phyloP scores from a whole-genome alignment of 2,888 invertebrate species.

The Tetheella fluctuosa region DNA sequence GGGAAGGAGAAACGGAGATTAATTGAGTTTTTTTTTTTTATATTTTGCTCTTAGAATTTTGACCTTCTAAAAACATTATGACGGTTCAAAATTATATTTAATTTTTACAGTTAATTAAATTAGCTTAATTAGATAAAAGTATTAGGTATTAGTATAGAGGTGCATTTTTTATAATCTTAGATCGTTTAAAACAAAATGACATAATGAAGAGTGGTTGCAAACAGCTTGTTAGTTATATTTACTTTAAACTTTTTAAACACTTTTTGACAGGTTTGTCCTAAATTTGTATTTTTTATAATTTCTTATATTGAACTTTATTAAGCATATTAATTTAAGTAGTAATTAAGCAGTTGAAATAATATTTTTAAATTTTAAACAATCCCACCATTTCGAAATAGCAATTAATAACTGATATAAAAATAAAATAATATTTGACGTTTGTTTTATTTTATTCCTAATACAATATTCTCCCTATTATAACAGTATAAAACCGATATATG shows the following conservation, averaged over 20 bases:
- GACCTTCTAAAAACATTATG: not conserved
- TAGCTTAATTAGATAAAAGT: too few species aligned
- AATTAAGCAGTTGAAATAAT: not conserved
- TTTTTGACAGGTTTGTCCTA: not conserved
- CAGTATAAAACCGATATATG: too few species aligned
- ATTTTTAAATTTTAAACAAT: conserved; percentile 27
- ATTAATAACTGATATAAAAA: not conserved
- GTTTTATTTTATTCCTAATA: too few species aligned
- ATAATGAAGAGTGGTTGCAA: too few species aligned
- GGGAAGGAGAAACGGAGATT: conserved; percentile 76
- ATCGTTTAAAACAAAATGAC: too few species aligned
- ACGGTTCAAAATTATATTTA: not conserved
- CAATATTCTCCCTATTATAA: too few species aligned
- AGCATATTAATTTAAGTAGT: conserved; percentile 6
- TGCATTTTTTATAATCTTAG: too few species aligned
- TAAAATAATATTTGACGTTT: too few species aligned
- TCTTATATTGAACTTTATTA: not conserved
- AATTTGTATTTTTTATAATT: not conserved
- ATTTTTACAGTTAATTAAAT: not conserved
- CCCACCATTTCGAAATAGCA: conserved; percentile 29
- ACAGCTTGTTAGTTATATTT: too few species aligned
- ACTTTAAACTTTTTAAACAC: too few species aligned
- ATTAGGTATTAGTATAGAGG: too few species aligned
- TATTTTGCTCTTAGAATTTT: not conserved
- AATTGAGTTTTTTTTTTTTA: conserved; percentile 50